Conservation (phyloP, 2,797 vertebrate genomes). For the Podarcis siculus region DNA sequence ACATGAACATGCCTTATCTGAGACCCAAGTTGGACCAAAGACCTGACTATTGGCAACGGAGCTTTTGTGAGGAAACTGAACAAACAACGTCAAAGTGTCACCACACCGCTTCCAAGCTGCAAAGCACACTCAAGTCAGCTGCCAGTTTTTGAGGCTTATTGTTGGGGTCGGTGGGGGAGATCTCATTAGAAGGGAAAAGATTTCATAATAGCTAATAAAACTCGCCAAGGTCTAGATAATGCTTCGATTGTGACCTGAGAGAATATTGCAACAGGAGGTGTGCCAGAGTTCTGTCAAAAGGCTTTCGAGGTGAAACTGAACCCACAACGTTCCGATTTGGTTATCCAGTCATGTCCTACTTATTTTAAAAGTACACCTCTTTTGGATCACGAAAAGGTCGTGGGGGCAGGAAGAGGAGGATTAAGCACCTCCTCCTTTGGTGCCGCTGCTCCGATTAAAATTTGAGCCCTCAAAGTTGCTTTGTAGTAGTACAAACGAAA, state of each 20-base stretch:
- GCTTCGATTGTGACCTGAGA: not conserved
- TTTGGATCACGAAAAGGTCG: not conserved
- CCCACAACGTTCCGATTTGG: not conserved
- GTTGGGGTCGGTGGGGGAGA: not conserved
- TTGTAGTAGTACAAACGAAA: not conserved
- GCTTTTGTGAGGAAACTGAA: not conserved
- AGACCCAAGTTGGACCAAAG: not conserved
- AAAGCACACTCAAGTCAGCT: not conserved
- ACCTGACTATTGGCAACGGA: not conserved
- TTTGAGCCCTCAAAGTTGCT: not conserved
- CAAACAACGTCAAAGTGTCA: not conserved
- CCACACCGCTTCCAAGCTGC: not conserved
- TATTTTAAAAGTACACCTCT: not conserved
- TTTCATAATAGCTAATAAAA: not conserved
- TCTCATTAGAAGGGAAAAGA: not conserved
- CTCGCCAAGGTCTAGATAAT: not conserved
- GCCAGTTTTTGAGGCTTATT: not conserved
- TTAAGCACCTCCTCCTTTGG: not conserved
- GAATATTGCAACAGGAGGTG: not conserved
- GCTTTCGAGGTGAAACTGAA: not conserved
- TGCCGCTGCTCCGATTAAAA: not conserved
- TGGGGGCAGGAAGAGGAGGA: not conserved
- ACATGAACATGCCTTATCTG: not conserved
- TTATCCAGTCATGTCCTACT: not conserved
- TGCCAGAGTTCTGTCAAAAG: not conserved